Evolutionary conservation across 2,113 vertebrate genomes (phyloP), one percentile per base, ranked within the genome.

Genomic region (Amphilophus citrinellus): DNA sequence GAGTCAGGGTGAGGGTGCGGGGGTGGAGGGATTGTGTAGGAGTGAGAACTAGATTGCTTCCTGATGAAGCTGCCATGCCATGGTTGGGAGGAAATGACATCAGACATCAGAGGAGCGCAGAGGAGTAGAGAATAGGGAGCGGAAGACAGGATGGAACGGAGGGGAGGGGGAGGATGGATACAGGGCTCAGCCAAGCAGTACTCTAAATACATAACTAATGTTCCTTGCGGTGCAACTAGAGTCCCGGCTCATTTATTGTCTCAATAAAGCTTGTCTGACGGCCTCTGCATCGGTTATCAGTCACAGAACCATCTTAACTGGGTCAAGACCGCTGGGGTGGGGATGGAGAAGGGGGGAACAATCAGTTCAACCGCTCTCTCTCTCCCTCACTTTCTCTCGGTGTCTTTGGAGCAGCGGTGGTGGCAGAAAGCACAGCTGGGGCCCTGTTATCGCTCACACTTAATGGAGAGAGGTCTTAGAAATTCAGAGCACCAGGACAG

Each of bases 191-290:
- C 84, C 77, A 71, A 89, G 90, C 89, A 80, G 66, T 87, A 93
- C 91, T 94, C 91, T 90, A 94, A 95, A 95, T 92, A 93, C 92
- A 92, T 93, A 96, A 94, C 91, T 95, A 92, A 95, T 93, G 91
- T 91, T 89, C 85, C 87, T 90, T 27, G 82, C 80, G 39, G 82
- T 92, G 85, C 84, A 84, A 79, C 79, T 77, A 58, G 84, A 93
- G 88, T 91, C 87, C 77, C 90, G 65, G 75, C 91, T 95, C 95
- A 95, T 96, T 95, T 94, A 94, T 95, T 91, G 94, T 94, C 94
- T 96, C 94, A 92, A 92, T 94, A 94, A 94, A 93, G 92, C 91
- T 87, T 86, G 94, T 94, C 93, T 92, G 92, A 94, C 76, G 88
- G 84, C 92, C 86, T 89, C 89, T 77, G 89, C 93, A 63, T 88